Percentiles rank a stretch among this genome's conserved stretches.
phyloP scores from a whole-genome alignment of 2,113 vertebrate genomes.

The Ammodytes marinus region DNA sequence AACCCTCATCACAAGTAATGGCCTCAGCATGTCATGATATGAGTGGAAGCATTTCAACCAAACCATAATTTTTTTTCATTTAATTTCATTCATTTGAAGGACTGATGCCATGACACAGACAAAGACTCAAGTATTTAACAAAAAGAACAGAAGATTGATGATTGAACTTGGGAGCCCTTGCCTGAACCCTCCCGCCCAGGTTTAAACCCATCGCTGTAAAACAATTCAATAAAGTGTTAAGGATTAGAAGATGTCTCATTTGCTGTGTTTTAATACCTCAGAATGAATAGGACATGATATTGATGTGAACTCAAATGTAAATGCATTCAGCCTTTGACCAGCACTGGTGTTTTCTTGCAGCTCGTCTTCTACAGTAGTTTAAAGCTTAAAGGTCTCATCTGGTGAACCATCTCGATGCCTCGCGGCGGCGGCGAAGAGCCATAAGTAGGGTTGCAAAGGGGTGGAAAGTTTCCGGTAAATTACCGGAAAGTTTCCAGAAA shows the following conservation, averaged over 20 bases:
- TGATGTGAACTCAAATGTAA: neutral
- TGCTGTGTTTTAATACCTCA: neutral
- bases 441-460: no score
- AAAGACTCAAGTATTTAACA: neutral
- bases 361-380: neutral
- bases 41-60: no score
- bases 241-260: neutral
- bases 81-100: neutral
- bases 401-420: conserved; percentile 13
- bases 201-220: neutral
- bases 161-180: neutral
- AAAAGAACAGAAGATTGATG: neutral
- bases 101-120: neutral
- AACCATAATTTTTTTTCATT: no score
- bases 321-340: neutral
- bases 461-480: no score
- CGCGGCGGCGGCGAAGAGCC: neutral
- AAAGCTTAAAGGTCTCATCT: neutral
- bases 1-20: no score
- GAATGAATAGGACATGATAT: neutral
- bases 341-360: neutral
- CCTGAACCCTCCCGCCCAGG: no score
- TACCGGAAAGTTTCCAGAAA: no score
- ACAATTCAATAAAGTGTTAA: neutral
- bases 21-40: neutral